Percentiles rank a stretch among this genome's conserved stretches.
These are phyloP conservation scores for Solea solea DNA, from an alignment of 2,113 vertebrate species.

Conservation along the genomic window DNA sequence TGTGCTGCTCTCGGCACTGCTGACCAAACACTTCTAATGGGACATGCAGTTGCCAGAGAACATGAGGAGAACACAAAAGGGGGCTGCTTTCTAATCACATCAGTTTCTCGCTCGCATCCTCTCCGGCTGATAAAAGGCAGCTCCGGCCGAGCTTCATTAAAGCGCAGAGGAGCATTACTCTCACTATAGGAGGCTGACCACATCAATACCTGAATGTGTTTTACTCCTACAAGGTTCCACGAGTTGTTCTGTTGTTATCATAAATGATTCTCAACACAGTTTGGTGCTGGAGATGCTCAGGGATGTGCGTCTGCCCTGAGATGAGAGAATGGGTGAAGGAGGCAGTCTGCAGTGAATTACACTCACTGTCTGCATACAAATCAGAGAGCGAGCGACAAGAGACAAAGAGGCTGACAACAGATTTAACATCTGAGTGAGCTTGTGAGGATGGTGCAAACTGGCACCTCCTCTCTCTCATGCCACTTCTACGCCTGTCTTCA, in stretches of 20 bases:
- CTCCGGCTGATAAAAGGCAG: constrained; percentile 40
- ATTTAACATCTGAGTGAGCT: constrained; percentile 62
- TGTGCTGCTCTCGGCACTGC: constrained; percentile 74
- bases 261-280: constrained; percentile 40
- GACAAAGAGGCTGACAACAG: constrained; percentile 48
- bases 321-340: constrained; percentile 36
- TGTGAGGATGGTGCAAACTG: constrained; percentile 53
- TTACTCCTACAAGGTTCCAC: constrained; percentile 21
- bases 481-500: constrained; percentile 14
- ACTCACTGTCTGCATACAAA: constrained; percentile 56
- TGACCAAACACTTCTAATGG: constrained; percentile 67
- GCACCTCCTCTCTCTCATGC: constrained; percentile 39
- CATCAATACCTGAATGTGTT: constrained; percentile 33
- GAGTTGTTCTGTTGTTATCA: constrained; percentile 29
- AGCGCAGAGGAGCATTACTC: constrained; percentile 30
- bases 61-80: constrained; percentile 37
- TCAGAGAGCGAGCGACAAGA: constrained; percentile 14
- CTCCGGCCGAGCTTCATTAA: constrained; percentile 51
- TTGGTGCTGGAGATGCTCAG: constrained; percentile 7
- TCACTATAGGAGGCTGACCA: constrained; percentile 41
- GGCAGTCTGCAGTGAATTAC: constrained; percentile 31
- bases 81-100: constrained; percentile 55
- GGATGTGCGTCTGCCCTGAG: constrained; percentile 10
- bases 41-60: constrained; percentile 62
- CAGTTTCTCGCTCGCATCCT: constrained; percentile 27